Percentiles rank a stretch among this genome's conserved stretches.
phyloP scores from a whole-genome alignment of 2,113 vertebrate species.

The Meles meles region DNA sequence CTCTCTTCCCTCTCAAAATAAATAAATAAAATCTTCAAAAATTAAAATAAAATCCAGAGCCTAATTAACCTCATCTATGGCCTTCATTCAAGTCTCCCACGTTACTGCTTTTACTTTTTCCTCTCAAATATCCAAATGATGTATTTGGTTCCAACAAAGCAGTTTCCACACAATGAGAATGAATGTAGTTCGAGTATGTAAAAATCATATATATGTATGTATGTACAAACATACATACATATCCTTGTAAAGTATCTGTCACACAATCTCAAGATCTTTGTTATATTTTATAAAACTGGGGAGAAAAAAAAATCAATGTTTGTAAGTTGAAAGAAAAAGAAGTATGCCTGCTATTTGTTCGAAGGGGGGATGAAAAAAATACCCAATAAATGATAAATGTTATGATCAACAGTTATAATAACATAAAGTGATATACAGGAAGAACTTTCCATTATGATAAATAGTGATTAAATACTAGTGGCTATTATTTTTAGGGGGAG shows the following conservation, averaged over 20 bases:
- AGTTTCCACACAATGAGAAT: background rate
- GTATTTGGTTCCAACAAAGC: background rate
- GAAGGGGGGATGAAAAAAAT: background rate
- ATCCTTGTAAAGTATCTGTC: background rate
- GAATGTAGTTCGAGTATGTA: background rate
- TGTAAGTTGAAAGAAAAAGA: background rate
- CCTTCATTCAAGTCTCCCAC: background rate
- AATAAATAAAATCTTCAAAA: no score
- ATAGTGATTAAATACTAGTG: background rate
- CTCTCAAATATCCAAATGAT: conserved; percentile 8
- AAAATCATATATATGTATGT: background rate
- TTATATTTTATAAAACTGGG: background rate
- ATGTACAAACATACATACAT: background rate
- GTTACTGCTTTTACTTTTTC: background rate
- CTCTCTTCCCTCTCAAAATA: background rate
- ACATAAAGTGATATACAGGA: background rate
- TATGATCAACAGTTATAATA: background rate
- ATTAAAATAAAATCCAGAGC: background rate
- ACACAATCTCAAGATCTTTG: background rate
- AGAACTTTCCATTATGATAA: background rate
- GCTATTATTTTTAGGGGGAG: background rate
- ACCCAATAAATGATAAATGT: background rate
- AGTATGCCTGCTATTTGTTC: background rate
- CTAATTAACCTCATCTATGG: background rate
- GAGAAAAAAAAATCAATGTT: background rate